Evolutionary conservation across 2,797 vertebrate species (phyloP).

Genomic region (Sebastes flavidus): DNA sequence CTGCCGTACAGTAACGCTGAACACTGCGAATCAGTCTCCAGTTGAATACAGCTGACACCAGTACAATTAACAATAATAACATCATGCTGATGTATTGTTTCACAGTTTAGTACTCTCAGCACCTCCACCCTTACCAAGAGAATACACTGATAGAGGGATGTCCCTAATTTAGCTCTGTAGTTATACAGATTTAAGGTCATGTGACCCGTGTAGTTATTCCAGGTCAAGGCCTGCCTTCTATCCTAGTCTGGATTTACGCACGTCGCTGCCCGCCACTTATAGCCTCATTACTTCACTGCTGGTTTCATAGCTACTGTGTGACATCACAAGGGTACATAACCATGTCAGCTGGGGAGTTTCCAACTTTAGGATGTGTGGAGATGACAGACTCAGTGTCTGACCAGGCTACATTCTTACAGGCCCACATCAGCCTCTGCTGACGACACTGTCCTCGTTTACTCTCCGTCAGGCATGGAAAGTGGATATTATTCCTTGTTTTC

Average conservation of each 20-base stretch:
- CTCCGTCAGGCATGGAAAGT: constrained; percentile 17
- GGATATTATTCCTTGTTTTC: constrained; percentile 39
- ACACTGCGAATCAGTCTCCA: neutral
- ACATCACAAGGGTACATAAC: constrained; percentile 53
- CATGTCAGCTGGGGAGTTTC: constrained; percentile 42
- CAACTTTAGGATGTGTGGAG: constrained; percentile 24
- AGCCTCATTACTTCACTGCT: constrained; percentile 40
- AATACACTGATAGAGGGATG: neutral
- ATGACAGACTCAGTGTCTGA: constrained; percentile 35
- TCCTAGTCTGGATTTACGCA: constrained; percentile 7
- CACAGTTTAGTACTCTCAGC: neutral
- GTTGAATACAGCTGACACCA: neutral
- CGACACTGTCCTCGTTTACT: constrained; percentile 31
- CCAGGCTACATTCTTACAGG: constrained; percentile 17
- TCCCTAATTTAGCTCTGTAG: constrained; percentile 19
- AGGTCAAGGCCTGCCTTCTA: constrained; percentile 36
- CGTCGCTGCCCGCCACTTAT: constrained; percentile 19
- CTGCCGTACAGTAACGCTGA: neutral
- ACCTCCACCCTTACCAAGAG: neutral
- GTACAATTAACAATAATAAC: neutral
- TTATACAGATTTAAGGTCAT: constrained; percentile 12
- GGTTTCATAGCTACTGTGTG: constrained; percentile 52
- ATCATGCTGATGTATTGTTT: neutral
- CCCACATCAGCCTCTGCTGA: constrained; percentile 26
- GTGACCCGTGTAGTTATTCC: constrained; percentile 11